Evolutionary conservation across 1,140 invertebrate genomes (phyloP), one percentile per base, ranked within the genome.

Genomic region (Anastrepha ludens): DNA sequence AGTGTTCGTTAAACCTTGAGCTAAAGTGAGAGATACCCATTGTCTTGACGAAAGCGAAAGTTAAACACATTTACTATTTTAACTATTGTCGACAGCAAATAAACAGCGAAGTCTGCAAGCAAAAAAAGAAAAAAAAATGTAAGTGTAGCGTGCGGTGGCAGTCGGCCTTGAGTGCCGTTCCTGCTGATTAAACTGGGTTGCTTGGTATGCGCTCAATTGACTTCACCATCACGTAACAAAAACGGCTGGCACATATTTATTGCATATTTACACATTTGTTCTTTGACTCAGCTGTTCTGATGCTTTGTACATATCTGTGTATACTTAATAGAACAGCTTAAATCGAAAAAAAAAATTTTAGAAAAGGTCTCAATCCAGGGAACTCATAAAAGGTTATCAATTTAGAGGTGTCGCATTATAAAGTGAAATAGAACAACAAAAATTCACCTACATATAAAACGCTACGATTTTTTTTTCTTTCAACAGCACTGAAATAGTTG

Each of bases 401-500:
- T 29, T 29, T 29, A 29, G 29, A 29, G 29, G 29, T 29, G 29
- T 29, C 29, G 29, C 29, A 29, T 29, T 29, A 29, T 29, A 29
- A 29, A 29, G 29, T 29, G 29, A 29, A 29, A 29, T 29, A 58
- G 2, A 58, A 58, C 60, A 64, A 64, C 9, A 13, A 64, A 17
- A 17, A 64, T 64, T 67, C 5, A 67, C 7, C n/a, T 39, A 67
- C 7, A 1, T 62, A 62, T 15, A 62, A 55, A 67, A 86, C 60
- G 67, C 67, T 41, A 41, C 20, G 20, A 29, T 15, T 58, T 81
- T 85, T 47, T 87, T 81, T 29, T 3, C 6, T 88, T 20, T 74
- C 87, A n/a, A 81, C 17, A 94, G 95, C 88, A 94, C 94, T 41
- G 93, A 93, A 88, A 89, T 93, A 50, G 93, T 93, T 87, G 94